Evolutionary conservation across 2,797 vertebrate species (phyloP), one percentile per base, ranked within the genome.

Genomic region (Setipinna tenuifilis): DNA sequence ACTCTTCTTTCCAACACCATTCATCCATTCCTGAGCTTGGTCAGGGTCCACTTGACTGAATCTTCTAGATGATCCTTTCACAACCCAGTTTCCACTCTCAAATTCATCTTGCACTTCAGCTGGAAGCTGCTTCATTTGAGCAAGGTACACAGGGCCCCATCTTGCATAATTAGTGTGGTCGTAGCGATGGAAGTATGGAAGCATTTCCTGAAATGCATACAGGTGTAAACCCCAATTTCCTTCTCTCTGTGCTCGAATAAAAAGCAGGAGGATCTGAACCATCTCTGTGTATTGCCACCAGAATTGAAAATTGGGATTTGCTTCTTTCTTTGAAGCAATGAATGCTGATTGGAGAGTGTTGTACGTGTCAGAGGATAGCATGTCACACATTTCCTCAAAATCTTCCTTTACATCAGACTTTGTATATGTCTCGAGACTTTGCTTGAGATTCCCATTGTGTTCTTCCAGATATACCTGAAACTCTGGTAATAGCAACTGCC

Each of bases 1-100:
- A 46, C 68, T 48, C 14, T 19, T 25, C 71, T 85, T 81, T 59
- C 71, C n/a, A 58, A 48, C 12, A 10, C 71, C 23, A 80, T 59
- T 81, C 41, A 85, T 48, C 75, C 28, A 81, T 80, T 85, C 31
- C 68, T 85, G 84, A 58, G 17, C 28, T 48, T 61, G 81, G 81
- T 82, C 81, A 82, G 81, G 81, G 23, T 82, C 81, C 81, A 82
- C 81, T 82, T 82, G 81, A 23, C 50, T 82, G 81, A 82, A 82
- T 25, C 31, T 82, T 48, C 48, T 44, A 10, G 44, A 23, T 82
- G 81, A 44, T 23, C 81, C n/a, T 50, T 82, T 82, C 81, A 82
- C 81, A 44, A 82, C 81, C 44, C 44, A 82, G 46, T 82, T 82
- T 48, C 81, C 81, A 82, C 50, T 82, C 41, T 50, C 44, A 48